Evolutionary conservation across 2,797 vertebrate species (phyloP).

Genomic region (Rhinoraja longicauda): DNA sequence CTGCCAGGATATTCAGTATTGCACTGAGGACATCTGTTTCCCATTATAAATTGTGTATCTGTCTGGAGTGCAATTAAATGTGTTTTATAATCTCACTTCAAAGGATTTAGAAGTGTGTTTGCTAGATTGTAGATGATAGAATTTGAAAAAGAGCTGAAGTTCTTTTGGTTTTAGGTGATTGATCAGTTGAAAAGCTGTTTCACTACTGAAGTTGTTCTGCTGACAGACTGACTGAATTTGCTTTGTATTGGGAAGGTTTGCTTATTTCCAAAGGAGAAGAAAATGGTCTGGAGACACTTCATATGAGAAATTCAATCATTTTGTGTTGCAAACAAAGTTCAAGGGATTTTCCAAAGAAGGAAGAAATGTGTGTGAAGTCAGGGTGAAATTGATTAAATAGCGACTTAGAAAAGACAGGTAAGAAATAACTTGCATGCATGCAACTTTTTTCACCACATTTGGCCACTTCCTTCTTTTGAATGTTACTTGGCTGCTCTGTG

Average conservation of each 20-base stretch:
- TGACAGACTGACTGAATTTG: background rate
- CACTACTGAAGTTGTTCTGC: background rate
- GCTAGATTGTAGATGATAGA: background rate
- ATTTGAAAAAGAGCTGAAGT: background rate
- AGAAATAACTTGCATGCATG: background rate
- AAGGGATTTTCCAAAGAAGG: background rate
- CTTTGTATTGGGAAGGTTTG: background rate
- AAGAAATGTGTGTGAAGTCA: no score
- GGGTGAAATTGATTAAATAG: background rate
- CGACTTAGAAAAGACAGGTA: background rate
- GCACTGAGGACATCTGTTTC: background rate
- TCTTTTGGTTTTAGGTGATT: background rate
- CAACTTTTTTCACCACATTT: background rate
- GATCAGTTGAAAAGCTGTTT: background rate
- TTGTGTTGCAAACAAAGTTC: background rate
- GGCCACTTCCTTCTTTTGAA: background rate
- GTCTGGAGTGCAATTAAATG: background rate
- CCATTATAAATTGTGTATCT: background rate
- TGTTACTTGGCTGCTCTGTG: no score
- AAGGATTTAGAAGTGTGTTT: background rate
- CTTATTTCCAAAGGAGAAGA: background rate
- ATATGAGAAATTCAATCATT: background rate
- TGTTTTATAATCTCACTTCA: constrained; percentile 18
- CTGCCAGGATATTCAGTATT: background rate
- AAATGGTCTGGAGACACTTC: background rate